phyloP scores from a whole-genome alignment of 2,113 vertebrate genomes.

The Alexandromys fortis region DNA sequence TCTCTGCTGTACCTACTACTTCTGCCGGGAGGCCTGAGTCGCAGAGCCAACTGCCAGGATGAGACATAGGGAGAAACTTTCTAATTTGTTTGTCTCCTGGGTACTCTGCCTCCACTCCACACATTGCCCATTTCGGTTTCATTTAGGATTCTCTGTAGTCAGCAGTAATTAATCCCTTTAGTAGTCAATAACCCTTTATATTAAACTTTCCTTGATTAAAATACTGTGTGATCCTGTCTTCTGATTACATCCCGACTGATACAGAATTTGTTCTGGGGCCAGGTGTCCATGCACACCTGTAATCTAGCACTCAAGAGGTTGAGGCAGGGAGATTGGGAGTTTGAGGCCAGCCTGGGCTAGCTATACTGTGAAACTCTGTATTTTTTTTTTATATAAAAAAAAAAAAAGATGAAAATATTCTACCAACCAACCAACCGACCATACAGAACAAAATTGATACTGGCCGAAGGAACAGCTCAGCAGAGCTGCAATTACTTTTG shows the following conservation, averaged over 20 bases:
- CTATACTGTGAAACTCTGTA: background rate
- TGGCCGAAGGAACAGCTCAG: background rate
- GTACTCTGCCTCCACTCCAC: background rate
- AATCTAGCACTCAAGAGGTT: background rate
- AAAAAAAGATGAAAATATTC: background rate
- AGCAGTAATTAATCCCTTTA: background rate
- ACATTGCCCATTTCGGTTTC: background rate
- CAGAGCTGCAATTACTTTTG: too few species aligned
- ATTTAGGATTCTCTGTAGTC: background rate
- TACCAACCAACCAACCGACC: background rate
- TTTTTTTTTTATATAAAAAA: background rate
- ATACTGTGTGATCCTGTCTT: background rate
- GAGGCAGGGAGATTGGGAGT: background rate
- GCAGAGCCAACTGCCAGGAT: rapidly evolving
- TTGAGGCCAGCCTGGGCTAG: background rate
- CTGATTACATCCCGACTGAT: slow-evolving; percentile 16
- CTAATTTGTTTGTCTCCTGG: background rate
- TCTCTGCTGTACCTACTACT: background rate
- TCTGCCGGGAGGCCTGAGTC: background rate
- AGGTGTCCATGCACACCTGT: background rate
- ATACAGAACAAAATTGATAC: background rate
- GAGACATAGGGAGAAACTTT: background rate
- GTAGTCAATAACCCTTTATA: background rate
- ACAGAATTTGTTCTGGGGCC: background rate
- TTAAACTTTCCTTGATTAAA: background rate